Conservation (phyloP, 1,140 invertebrate genomes). For the Amphibalanus amphitrite region DNA sequence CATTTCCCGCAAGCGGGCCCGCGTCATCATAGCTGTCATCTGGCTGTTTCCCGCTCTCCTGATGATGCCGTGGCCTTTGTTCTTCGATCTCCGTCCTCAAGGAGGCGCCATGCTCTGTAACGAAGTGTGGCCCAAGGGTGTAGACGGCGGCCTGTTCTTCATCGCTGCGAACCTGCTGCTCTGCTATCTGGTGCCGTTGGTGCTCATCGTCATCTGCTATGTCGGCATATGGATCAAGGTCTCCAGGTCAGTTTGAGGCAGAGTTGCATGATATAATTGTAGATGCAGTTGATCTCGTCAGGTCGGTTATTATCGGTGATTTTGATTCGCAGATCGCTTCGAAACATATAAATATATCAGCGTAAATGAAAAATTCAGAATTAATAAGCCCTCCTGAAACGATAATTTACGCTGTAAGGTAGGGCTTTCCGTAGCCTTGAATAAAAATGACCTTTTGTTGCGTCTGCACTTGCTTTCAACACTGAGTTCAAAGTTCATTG, state of each 20-base stretch:
- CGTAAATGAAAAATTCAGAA: no score
- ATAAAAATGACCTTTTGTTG: no score
- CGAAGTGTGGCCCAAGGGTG: constrained; percentile 63
- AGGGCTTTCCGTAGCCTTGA: no score
- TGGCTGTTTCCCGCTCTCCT: constrained; percentile 70
- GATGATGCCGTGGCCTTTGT: constrained; percentile 75
- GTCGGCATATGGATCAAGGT: constrained; percentile 83
- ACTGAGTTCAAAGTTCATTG: no score
- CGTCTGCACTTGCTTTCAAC: no score
- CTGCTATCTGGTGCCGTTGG: constrained; percentile 83
- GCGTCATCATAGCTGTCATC: constrained; percentile 73
- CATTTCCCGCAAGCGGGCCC: constrained; percentile 65
- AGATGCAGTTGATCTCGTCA: no score
- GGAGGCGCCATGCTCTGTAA: constrained; percentile 11
- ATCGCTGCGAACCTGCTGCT: constrained; percentile 71
- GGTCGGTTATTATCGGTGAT: no score
- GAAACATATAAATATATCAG: no score
- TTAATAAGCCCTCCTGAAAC: no score
- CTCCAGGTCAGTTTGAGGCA: constrained; percentile 43
- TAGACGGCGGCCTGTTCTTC: constrained; percentile 66
- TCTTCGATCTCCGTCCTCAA: constrained; percentile 54
- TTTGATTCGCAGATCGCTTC: no score
- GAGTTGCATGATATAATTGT: no score
- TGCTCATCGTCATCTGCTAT: constrained; percentile 80
- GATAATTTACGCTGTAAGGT: no score